A percentile compares a stretch with the other conserved stretches of the same genome.
Evolutionary conservation across 2,888 invertebrate genomes (phyloP).

Genomic region (Teinopalpus imperialis): DNA sequence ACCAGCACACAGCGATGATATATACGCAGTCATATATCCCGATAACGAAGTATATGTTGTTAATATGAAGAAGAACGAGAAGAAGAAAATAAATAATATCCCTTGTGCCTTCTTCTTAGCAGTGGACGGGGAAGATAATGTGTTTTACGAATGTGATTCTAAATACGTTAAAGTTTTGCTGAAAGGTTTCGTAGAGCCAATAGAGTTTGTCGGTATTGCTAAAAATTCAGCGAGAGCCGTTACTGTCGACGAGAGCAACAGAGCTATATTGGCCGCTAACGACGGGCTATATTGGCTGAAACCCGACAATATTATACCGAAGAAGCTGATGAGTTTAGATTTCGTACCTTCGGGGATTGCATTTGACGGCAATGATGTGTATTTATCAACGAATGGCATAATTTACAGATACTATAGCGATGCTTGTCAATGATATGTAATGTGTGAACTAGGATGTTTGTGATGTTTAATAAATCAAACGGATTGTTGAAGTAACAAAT

Average conservation of each 20-base stretch:
- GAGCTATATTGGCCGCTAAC: constrained; percentile 61
- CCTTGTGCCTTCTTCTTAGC: constrained; percentile 69
- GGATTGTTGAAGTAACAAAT: background rate
- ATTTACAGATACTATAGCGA: constrained; percentile 58
- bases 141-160: constrained; percentile 71
- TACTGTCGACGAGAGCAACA: constrained; percentile 44
- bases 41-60: constrained; percentile 62
- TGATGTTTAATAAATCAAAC: background rate
- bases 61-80: constrained; percentile 57
- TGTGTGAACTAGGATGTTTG: background rate
- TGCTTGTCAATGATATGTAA: constrained; percentile 34
- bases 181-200: constrained; percentile 65
- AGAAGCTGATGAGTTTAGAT: constrained; percentile 66
- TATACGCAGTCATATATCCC: constrained; percentile 64
- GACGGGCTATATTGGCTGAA: constrained; percentile 65
- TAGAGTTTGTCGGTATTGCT: constrained; percentile 66
- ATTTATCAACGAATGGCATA: constrained; percentile 56
- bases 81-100: constrained; percentile 52
- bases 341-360: constrained; percentile 61
- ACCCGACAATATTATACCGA: constrained; percentile 61
- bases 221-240: constrained; percentile 67
- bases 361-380: constrained; percentile 51
- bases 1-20: constrained; percentile 46
- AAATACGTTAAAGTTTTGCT: constrained; percentile 69
- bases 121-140: constrained; percentile 60